These are phyloP conservation scores for Noturus placidus DNA, from an alignment of 2,113 vertebrate species.

Conservation along the genomic window DNA sequence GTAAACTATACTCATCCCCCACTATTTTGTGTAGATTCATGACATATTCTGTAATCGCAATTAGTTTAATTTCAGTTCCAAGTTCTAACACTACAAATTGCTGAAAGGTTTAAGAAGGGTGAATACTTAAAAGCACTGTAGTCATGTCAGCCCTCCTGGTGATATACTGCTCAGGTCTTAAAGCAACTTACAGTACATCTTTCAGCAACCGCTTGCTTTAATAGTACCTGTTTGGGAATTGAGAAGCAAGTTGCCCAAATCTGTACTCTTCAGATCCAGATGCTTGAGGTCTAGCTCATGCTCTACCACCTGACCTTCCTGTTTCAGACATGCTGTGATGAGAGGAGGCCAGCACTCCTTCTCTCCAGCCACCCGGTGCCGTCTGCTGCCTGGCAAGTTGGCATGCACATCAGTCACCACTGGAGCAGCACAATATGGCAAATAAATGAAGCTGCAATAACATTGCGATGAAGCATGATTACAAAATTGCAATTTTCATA, in stretches of 20 bases:
- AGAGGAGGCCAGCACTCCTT: conserved; percentile 30
- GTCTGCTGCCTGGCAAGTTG: conserved; percentile 30
- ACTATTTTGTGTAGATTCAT: not conserved
- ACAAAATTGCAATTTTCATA: not conserved
- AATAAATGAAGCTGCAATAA: conserved; percentile 27
- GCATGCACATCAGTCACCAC: conserved; percentile 30
- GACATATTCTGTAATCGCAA: not conserved
- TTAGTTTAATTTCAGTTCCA: not conserved
- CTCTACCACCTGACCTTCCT: conserved; percentile 13
- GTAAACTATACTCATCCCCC: not conserved
- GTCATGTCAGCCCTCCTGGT: not conserved
- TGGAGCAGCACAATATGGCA: conserved; percentile 31
- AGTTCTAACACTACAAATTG: not conserved
- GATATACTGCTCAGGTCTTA: not conserved
- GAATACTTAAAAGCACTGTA: not conserved
- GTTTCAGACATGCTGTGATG: conserved; percentile 34
- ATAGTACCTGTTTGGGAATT: not conserved
- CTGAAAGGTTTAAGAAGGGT: not conserved
- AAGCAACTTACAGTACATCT: not conserved
- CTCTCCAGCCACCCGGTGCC: conserved; percentile 20
- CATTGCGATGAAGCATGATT: not conserved
- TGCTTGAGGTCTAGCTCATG: conserved; percentile 26
- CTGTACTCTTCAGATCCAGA: conserved; percentile 25
- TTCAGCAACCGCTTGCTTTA: not conserved
- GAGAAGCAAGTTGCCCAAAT: conserved; percentile 15